These are phyloP conservation scores for Dyspetes luteomarginatus DNA, from an alignment of 2,888 invertebrate genomes.

Conservation along the genomic window DNA sequence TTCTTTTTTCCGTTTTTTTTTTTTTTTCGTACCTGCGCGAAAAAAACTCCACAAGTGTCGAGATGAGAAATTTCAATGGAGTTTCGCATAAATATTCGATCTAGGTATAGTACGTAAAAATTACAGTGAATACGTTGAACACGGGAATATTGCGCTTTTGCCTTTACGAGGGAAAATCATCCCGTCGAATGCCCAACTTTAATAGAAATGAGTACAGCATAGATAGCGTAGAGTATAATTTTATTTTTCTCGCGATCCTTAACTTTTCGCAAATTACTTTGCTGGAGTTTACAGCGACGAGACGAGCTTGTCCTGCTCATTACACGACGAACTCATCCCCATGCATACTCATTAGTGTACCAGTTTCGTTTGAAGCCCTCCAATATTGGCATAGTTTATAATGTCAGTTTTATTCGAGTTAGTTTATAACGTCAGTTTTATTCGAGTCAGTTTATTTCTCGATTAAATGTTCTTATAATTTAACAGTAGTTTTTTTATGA, in stretches of 20 bases:
- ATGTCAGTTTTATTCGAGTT: not conserved
- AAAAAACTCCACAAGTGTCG: slow-evolving; percentile 52
- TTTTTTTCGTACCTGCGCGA: slow-evolving; percentile 19
- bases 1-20: slow-evolving; percentile 12
- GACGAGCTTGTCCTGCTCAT: no score
- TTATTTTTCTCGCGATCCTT: not conserved
- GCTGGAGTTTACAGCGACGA: not conserved
- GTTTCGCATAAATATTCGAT: slow-evolving; percentile 61
- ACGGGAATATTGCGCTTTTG: slow-evolving; percentile 52
- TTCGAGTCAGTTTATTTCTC: no score
- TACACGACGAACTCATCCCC: no score
- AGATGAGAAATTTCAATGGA: slow-evolving; percentile 50
- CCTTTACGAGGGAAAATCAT: slow-evolving; percentile 32
- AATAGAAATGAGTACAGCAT: slow-evolving; percentile 39
- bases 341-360: no score
- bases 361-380: not conserved
- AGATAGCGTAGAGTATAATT: not conserved
- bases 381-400: not conserved
- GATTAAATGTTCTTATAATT: no score
- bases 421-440: not conserved
- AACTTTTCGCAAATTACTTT: slow-evolving; percentile 43
- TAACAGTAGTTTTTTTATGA: no score
- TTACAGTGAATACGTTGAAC: slow-evolving; percentile 53
- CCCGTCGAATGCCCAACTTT: slow-evolving; percentile 47
- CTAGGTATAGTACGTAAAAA: slow-evolving; percentile 30